Percentiles rank a stretch among this genome's conserved stretches.
phyloP scores from a whole-genome alignment of 2,888 invertebrate genomes.

The Melikaiella ostensackeni region DNA sequence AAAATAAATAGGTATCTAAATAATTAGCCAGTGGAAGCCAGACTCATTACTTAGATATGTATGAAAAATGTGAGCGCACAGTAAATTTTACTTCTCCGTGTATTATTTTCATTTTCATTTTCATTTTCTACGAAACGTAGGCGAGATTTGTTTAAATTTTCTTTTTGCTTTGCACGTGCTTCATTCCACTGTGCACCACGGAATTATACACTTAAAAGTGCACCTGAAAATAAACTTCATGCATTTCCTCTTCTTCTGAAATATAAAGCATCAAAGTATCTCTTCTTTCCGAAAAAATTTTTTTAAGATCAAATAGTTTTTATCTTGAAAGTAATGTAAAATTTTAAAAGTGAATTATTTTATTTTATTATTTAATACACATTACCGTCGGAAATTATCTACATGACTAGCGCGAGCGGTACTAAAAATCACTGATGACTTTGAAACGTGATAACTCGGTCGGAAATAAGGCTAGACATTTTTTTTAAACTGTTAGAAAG shows the following conservation, averaged over 20 bases:
- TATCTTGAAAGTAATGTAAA: background rate
- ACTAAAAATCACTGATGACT: no score
- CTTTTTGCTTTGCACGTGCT: slow-evolving; percentile 25
- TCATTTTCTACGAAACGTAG: slow-evolving; percentile 16
- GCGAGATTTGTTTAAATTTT: slow-evolving; percentile 3
- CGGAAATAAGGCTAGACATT: no score
- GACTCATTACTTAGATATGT: slow-evolving; percentile 47
- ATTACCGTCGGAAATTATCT: no score
- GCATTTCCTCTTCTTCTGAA: background rate
- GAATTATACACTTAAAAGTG: slow-evolving; percentile 7
- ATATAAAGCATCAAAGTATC: background rate
- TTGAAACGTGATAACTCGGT: no score
- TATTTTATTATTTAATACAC: no score
- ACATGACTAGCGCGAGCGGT: no score
- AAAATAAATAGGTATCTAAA: slow-evolving; percentile 46
- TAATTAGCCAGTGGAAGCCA: slow-evolving; percentile 45
- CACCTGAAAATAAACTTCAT: background rate
- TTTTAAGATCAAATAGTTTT: background rate
- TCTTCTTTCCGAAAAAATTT: background rate
- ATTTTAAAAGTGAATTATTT: no score
- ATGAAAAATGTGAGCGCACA: slow-evolving; percentile 42
- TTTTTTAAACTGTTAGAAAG: no score
- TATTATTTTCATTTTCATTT: slow-evolving; percentile 5
- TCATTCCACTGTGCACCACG: background rate
- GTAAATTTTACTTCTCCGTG: slow-evolving; percentile 3